Percentiles rank a stretch among this genome's conserved stretches.
Evolutionary conservation across 2,888 invertebrate species (phyloP).

Genomic region (Biston stratarius): DNA sequence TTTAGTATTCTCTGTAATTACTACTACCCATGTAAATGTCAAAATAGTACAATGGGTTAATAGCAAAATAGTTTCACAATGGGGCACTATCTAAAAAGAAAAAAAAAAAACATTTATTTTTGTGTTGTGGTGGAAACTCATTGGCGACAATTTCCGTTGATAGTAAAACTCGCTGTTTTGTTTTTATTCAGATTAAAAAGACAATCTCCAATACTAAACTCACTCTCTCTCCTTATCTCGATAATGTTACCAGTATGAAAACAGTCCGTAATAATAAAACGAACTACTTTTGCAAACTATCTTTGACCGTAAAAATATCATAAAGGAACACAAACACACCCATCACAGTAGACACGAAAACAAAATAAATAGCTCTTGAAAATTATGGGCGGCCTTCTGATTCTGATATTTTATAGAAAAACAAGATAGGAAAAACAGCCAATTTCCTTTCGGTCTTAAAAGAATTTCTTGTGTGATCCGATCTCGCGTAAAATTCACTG

Average conservation of each 20-base stretch:
- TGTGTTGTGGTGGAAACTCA: too few relatives aligned
- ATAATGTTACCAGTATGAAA: slow-evolving; percentile 14
- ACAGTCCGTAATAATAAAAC: slow-evolving; percentile 21
- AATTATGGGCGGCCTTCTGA: slow-evolving; percentile 16
- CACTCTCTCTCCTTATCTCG: neutral
- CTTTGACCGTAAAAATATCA: slow-evolving; percentile 30
- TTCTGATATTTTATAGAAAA: slow-evolving; percentile 13
- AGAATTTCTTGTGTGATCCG: neutral
- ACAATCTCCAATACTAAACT: neutral
- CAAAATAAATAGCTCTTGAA: slow-evolving; percentile 28
- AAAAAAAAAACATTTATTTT: too few relatives aligned
- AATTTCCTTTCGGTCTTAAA: neutral
- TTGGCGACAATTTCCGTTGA: too few relatives aligned
- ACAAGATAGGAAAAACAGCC: slow-evolving; percentile 19
- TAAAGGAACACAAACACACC: slow-evolving; percentile 28
- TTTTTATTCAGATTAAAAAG: too few relatives aligned
- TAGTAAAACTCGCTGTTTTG: too few relatives aligned
- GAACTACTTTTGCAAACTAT: slow-evolving; percentile 29
- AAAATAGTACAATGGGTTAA: too few relatives aligned
- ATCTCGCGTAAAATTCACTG: neutral
- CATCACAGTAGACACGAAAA: slow-evolving; percentile 20
- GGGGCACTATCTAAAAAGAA: too few relatives aligned
- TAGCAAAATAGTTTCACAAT: too few relatives aligned
- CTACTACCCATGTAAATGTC: too few relatives aligned
- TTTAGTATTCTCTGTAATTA: too few relatives aligned